These are phyloP conservation scores for Sternarchorhynchus goeldii DNA, from an alignment of 2,797 vertebrate species.

Conservation along the genomic window DNA sequence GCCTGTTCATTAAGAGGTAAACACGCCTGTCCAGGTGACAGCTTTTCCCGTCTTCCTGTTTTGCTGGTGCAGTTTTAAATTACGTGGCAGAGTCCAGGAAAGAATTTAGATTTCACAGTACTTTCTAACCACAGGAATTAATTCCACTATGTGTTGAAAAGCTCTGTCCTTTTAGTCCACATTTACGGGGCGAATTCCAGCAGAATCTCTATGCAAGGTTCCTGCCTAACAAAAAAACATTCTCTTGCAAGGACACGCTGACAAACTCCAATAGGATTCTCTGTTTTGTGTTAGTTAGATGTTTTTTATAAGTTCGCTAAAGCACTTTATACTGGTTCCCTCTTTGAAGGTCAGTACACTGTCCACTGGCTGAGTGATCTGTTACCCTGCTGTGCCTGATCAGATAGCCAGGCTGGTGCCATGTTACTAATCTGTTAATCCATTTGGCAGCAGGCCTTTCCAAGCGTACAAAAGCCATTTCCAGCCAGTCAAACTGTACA, in stretches of 20 bases:
- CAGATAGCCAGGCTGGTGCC: conserved; percentile 67
- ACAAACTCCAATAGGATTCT: neutral
- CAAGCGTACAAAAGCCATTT: conserved; percentile 65
- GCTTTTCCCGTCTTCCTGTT: neutral
- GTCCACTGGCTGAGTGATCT: conserved; percentile 46
- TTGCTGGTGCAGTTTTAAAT: neutral
- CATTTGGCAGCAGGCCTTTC: conserved; percentile 67
- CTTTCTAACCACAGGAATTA: neutral
- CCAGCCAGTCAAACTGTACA: conserved; percentile 25
- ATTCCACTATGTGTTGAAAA: too few species aligned
- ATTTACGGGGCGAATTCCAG: neutral
- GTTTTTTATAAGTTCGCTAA: neutral
- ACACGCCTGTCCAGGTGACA: too few species aligned
- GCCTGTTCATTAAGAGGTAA: neutral
- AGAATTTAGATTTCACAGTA: neutral
- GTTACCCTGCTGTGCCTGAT: conserved; percentile 58
- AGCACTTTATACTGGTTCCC: conserved; percentile 40
- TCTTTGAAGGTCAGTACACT: conserved; percentile 50
- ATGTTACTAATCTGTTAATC: conserved; percentile 74
- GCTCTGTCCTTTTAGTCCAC: neutral
- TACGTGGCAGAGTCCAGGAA: neutral
- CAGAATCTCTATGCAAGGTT: neutral
- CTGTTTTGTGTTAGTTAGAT: neutral
- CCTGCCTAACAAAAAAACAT: conserved; percentile 19
- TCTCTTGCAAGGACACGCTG: neutral